Evolutionary conservation across 1,140 invertebrate species (phyloP).

Genomic region (Pseudomyrmex cubaensis): DNA sequence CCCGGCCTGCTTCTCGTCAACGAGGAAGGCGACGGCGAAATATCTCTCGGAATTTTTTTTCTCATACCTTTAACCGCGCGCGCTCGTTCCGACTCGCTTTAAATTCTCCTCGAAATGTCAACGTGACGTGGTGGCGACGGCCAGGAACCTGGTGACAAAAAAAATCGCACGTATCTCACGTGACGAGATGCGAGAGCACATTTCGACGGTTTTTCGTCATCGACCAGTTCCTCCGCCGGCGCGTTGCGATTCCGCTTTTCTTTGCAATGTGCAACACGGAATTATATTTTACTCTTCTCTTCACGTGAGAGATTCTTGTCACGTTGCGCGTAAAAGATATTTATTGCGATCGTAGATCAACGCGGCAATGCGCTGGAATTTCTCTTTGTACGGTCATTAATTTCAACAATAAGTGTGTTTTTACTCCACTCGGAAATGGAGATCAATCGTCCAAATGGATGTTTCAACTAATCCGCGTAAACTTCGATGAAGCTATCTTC

Average conservation of each 20-base stretch:
- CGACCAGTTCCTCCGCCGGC: not conserved
- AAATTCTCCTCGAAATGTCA: constrained; percentile 61
- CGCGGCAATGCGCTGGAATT: no score
- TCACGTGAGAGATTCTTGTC: constrained; percentile 1
- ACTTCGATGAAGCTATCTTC: not conserved
- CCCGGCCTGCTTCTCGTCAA: constrained; percentile 14
- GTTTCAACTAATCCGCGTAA: not conserved
- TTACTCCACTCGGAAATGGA: not conserved
- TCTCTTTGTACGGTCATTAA: not conserved
- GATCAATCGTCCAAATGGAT: constrained; percentile 9
- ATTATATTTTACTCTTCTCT: constrained; percentile 3
- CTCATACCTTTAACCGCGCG: not conserved
- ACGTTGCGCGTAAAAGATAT: no score
- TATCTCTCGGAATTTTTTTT: constrained; percentile 14
- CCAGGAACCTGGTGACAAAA: constrained; percentile 11
- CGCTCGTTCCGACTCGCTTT: constrained; percentile 30
- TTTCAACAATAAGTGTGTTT: not conserved
- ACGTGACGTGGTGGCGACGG: not conserved
- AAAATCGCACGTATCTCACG: constrained; percentile 12
- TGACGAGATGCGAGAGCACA: not conserved
- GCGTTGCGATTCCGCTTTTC: not conserved
- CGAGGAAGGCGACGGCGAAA: constrained; percentile 50
- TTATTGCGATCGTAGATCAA: no score
- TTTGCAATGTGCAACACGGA: not conserved
- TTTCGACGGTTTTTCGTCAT: constrained; percentile 30